Percentiles rank a stretch among this genome's conserved stretches.
Conservation (phyloP, 2,888 invertebrate genomes). For the Synergus gifuensis region DNA sequence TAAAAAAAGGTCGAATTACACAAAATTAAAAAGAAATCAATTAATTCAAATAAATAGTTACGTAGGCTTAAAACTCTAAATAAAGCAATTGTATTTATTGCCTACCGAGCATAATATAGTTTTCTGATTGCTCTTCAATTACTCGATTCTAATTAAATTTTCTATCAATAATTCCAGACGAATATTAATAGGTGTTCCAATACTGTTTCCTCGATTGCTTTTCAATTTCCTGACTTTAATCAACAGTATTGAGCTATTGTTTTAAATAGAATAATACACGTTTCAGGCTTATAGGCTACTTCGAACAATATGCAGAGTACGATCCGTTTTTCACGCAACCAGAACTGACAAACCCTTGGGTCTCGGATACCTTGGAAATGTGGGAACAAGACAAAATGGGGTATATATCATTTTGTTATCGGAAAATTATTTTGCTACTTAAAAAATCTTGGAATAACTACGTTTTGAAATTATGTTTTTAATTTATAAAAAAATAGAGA, state of each 20-base stretch:
- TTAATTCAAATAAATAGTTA: too few relatives aligned
- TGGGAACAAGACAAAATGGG: constrained; percentile 98
- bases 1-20: too few relatives aligned
- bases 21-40: too few relatives aligned
- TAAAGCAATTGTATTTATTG: not conserved
- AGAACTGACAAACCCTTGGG: constrained; percentile 98
- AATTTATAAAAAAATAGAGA: constrained; percentile 84
- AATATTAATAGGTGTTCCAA: constrained; percentile 45
- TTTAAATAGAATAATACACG: constrained; percentile 14
- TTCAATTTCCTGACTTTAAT: constrained; percentile 37
- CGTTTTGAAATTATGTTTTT: constrained; percentile 36
- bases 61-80: not conserved
- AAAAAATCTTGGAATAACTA: not conserved
- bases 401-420: constrained; percentile 78
- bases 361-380: constrained; percentile 95
- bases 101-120: constrained; percentile 13
- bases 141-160: constrained; percentile 41
- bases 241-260: constrained; percentile 28
- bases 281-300: constrained; percentile 90
- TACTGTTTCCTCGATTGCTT: constrained; percentile 50
- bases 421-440: not conserved
- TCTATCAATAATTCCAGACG: constrained; percentile 45
- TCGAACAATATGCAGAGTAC: constrained; percentile 97
- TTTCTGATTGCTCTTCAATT: constrained; percentile 24
- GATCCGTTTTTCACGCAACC: constrained; percentile 96